These are phyloP conservation scores for Amblyopsis hoosieri DNA, from an alignment of 2,797 vertebrate genomes.

Conservation along the genomic window DNA sequence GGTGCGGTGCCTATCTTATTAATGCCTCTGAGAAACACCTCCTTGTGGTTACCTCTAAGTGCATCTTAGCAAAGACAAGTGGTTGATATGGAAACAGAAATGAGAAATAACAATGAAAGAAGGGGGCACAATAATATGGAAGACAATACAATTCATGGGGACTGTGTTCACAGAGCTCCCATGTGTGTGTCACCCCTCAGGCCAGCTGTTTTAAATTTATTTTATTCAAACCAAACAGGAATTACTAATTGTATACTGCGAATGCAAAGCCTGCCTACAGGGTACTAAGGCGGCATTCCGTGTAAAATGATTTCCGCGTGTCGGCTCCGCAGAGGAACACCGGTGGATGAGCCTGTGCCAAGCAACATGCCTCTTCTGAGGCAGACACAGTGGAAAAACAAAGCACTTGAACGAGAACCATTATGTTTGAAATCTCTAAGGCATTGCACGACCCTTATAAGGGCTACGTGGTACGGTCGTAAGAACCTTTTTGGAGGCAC, in stretches of 20 bases:
- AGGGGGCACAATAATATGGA: slow-evolving; percentile 11
- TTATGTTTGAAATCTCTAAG: slow-evolving; percentile 37
- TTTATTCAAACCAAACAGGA: slow-evolving; percentile 74
- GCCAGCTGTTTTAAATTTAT: slow-evolving; percentile 68
- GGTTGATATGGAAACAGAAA: neutral
- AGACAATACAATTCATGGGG: slow-evolving; percentile 28
- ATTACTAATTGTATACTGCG: slow-evolving; percentile 80
- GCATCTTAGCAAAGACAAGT: slow-evolving; percentile 25
- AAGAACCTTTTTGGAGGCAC: neutral
- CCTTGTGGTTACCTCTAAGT: slow-evolving; percentile 8
- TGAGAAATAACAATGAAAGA: neutral
- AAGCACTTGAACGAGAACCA: slow-evolving; percentile 35
- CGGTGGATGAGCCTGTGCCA: slow-evolving; percentile 61
- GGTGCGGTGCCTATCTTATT: slow-evolving; percentile 20
- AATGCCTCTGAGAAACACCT: too few relatives aligned
- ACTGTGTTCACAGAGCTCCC: slow-evolving; percentile 45
- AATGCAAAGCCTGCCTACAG: slow-evolving; percentile 78
- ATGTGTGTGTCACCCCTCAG: slow-evolving; percentile 31
- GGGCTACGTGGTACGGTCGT: slow-evolving; percentile 22
- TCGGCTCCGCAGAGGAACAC: slow-evolving; percentile 62
- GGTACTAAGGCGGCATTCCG: slow-evolving; percentile 66
- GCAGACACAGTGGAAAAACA: slow-evolving; percentile 43
- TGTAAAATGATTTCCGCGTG: slow-evolving; percentile 73
- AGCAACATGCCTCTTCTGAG: slow-evolving; percentile 49
- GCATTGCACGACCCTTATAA: slow-evolving; percentile 37